Evolutionary conservation across 2,113 vertebrate genomes (phyloP).

Genomic region (Macroglossus sobrinus): DNA sequence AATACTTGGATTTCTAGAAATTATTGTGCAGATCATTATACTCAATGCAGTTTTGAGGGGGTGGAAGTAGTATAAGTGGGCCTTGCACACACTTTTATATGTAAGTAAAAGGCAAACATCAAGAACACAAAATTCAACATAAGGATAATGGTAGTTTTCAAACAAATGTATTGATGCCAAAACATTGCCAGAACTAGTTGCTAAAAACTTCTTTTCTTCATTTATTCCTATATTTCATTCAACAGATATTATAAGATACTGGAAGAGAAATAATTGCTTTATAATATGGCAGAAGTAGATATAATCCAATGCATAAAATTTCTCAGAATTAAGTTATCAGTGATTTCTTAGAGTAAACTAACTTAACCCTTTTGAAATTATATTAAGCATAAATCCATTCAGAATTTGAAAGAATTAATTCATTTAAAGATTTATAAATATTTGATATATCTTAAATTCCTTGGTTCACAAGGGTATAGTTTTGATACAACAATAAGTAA

Average conservation of each 20-base stretch:
- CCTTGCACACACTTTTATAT: background rate
- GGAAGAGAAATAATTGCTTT: background rate
- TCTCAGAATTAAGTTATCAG: background rate
- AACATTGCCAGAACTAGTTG: background rate
- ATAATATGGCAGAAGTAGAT: background rate
- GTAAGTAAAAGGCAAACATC: background rate
- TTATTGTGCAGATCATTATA: background rate
- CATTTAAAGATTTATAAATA: background rate
- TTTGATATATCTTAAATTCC: background rate
- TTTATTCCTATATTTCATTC: background rate
- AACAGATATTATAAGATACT: background rate
- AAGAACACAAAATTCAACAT: background rate
- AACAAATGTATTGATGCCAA: background rate
- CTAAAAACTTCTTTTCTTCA: background rate
- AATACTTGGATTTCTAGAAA: constrained; percentile 23
- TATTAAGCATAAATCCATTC: background rate
- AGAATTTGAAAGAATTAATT: constrained; percentile 1
- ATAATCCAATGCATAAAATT: background rate
- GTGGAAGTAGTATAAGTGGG: background rate
- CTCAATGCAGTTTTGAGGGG: background rate
- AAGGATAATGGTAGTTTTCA: constrained; percentile 17
- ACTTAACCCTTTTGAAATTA: background rate
- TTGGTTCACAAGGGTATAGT: background rate
- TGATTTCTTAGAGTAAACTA: constrained; percentile 7
- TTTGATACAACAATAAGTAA: background rate